phyloP scores from a whole-genome alignment of 1,140 invertebrate species.

The Fopius arisanus region DNA sequence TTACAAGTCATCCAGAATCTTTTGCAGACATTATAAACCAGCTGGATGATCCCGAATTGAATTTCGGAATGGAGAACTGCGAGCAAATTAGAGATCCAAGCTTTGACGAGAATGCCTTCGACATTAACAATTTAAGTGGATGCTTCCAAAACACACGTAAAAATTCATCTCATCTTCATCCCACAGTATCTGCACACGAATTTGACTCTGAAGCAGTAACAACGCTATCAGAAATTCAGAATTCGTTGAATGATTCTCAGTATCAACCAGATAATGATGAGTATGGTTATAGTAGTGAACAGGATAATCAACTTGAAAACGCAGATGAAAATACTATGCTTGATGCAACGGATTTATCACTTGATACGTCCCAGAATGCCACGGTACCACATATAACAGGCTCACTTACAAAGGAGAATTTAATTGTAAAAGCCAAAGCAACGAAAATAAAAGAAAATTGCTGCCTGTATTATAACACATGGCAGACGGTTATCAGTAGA shows the following conservation, averaged over 20 bases:
- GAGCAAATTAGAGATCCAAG: not conserved
- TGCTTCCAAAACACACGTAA: not conserved
- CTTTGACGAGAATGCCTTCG: not conserved
- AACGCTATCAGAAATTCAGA: not conserved
- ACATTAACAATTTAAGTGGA: not conserved
- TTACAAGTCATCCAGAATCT: not conserved
- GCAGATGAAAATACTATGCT: not conserved
- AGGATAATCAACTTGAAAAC: not conserved
- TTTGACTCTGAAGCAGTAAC: not conserved
- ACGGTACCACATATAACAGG: not conserved
- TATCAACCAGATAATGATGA: not conserved
- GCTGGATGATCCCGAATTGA: not conserved
- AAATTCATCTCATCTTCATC: not conserved
- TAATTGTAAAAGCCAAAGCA: not conserved
- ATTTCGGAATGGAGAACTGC: not conserved
- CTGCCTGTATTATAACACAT: slow-evolving; percentile 28
- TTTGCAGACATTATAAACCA: not conserved
- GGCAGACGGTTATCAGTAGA: slow-evolving; percentile 25
- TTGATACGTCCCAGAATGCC: not conserved
- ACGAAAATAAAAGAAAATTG: slow-evolving; percentile 6
- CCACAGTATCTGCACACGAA: not conserved
- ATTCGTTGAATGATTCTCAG: not conserved
- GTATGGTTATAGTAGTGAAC: not conserved
- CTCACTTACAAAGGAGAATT: not conserved
- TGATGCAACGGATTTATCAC: not conserved